Conservation (phyloP, 2,888 invertebrate species). For the Scaptomyza polygonia region DNA sequence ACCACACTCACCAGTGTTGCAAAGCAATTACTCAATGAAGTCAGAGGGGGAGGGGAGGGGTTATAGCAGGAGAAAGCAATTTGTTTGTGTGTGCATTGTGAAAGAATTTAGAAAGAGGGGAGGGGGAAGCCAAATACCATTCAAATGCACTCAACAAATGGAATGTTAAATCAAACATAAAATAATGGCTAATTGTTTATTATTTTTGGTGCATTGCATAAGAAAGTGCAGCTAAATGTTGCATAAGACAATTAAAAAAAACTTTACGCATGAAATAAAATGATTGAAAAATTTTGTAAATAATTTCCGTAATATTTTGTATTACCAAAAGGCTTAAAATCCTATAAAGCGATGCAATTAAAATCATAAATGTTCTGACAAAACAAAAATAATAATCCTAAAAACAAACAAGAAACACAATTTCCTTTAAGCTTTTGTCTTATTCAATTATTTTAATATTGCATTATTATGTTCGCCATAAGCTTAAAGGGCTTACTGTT, state of each 20-base stretch:
- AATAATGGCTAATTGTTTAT: slow-evolving; percentile 15
- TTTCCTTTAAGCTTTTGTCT: neutral
- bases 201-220: slow-evolving; percentile 39
- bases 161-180: slow-evolving; percentile 1
- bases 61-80: neutral
- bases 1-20: slow-evolving; percentile 66
- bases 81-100: slow-evolving; percentile 11
- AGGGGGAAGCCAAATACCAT: slow-evolving; percentile 1
- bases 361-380: no score
- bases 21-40: slow-evolving; percentile 67
- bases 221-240: neutral
- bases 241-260: no score
- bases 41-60: neutral
- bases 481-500: neutral
- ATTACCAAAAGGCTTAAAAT: no score
- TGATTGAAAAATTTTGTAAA: no score
- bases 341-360: no score
- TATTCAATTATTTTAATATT: neutral
- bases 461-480: neutral
- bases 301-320: no score
- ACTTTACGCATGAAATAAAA: no score
- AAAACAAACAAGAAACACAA: neutral
- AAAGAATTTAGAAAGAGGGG: slow-evolving; percentile 32
- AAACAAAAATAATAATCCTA: neutral
- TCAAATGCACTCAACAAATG: slow-evolving; percentile 24